Evolutionary conservation across 2,888 invertebrate species (phyloP).

Genomic region (Tenthredo scrophulariae): DNA sequence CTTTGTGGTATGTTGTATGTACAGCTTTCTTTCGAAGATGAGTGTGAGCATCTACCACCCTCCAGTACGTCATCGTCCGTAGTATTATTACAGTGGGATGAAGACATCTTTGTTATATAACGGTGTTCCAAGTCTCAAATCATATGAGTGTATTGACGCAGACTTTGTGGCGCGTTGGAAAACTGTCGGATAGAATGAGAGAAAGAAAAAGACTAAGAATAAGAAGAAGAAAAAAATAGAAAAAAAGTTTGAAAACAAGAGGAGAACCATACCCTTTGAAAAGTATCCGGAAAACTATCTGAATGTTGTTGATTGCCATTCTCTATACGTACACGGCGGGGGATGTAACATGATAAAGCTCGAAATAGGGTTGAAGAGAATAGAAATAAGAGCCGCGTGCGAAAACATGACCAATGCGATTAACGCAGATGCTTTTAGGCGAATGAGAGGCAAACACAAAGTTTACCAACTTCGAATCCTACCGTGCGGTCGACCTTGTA

Average conservation of each 20-base stretch:
- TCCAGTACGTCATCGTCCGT: neutral
- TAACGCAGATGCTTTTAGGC: conserved; percentile 17
- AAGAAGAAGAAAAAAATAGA: neutral
- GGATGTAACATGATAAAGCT: neutral
- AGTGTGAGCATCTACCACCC: neutral
- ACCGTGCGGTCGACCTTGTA: neutral
- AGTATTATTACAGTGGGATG: conserved; percentile 9
- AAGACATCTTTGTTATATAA: conserved; percentile 58
- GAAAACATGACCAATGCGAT: conserved; percentile 45
- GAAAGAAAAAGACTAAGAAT: neutral
- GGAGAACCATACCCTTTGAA: conserved; percentile 34
- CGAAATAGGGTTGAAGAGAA: neutral
- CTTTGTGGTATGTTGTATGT: neutral
- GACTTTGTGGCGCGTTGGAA: conserved; percentile 41
- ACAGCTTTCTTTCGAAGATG: neutral
- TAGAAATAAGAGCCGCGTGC: neutral
- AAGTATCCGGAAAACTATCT: conserved; percentile 58
- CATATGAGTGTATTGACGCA: conserved; percentile 49
- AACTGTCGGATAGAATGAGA: neutral
- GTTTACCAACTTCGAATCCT: conserved; percentile 27
- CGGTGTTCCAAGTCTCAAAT: neutral
- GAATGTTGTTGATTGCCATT: conserved; percentile 55
- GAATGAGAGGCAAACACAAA: conserved; percentile 22
- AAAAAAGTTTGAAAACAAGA: conserved; percentile 33
- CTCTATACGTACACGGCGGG: neutral